Conservation (phyloP, 2,113 vertebrate species). For the Empidonax traillii region DNA sequence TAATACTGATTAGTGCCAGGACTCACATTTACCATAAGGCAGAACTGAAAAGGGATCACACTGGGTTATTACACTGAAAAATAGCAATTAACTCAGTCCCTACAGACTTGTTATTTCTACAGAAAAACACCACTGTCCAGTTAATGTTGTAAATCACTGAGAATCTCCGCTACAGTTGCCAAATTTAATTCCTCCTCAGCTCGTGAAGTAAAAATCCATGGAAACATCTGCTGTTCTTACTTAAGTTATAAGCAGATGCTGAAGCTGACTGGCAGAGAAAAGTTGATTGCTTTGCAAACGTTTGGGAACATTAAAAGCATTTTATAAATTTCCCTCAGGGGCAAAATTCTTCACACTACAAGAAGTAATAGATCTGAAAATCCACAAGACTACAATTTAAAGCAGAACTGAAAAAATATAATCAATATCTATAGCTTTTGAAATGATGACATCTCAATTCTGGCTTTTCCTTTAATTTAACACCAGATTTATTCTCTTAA, state of each 20-base stretch:
- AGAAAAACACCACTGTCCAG: not conserved
- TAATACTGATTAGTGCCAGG: conserved; percentile 9
- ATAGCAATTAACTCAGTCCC: conserved; percentile 20
- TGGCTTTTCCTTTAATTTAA: not conserved
- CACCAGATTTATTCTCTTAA: not conserved
- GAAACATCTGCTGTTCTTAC: conserved; percentile 9
- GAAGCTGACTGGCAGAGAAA: not conserved
- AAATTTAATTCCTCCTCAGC: not conserved
- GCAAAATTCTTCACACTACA: not conserved
- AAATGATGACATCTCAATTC: not conserved
- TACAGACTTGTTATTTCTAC: not conserved
- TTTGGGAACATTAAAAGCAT: not conserved
- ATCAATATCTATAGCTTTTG: not conserved
- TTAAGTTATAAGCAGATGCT: not conserved
- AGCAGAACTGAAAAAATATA: not conserved
- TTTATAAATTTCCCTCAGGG: not conserved
- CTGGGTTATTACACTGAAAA: conserved; percentile 4
- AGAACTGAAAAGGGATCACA: not conserved
- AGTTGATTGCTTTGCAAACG: not conserved
- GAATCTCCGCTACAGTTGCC: not conserved
- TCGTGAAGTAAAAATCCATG: not conserved
- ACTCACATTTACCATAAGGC: not conserved
- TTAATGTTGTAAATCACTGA: not conserved
- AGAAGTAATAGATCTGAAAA: not conserved
- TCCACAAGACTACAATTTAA: not conserved